Percentiles rank a stretch among this genome's conserved stretches.
Evolutionary conservation across 2,797 vertebrate species (phyloP).

Genomic region (Fringilla coelebs): DNA sequence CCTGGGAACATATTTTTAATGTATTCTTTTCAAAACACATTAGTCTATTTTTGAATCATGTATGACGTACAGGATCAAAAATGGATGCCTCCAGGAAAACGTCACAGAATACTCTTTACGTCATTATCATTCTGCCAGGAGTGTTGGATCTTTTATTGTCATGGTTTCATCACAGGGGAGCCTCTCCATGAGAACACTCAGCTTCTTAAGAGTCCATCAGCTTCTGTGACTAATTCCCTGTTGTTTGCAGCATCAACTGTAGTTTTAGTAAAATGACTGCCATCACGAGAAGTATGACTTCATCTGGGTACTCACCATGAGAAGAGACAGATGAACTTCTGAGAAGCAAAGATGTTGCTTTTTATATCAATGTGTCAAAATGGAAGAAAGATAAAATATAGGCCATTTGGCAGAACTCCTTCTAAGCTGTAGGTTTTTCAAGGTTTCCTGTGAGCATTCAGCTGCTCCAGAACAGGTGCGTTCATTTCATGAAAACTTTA

Average conservation of each 20-base stretch:
- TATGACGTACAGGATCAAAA: not conserved
- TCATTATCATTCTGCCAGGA: not conserved
- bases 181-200: not conserved
- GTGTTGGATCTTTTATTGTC: not conserved
- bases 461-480: not conserved
- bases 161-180: not conserved
- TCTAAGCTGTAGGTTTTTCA: slow-evolving; percentile 1
- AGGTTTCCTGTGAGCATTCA: slow-evolving; percentile 16
- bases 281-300: not conserved
- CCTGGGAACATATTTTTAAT: not conserved
- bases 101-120: not conserved
- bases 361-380: not conserved
- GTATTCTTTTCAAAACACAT: not conserved
- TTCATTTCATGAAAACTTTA: slow-evolving; percentile 12
- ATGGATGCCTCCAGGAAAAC: not conserved
- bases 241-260: not conserved
- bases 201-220: not conserved
- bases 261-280: not conserved
- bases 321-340: slow-evolving; percentile 12
- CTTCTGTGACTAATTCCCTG: not conserved
- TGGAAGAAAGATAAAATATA: slow-evolving; percentile 17
- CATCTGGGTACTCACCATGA: not conserved
- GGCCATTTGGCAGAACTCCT: not conserved
- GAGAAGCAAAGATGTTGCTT: not conserved
- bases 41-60: not conserved